Evolutionary conservation across 2,888 invertebrate genomes (phyloP).

Genomic region (Nephrotoma appendiculata): DNA sequence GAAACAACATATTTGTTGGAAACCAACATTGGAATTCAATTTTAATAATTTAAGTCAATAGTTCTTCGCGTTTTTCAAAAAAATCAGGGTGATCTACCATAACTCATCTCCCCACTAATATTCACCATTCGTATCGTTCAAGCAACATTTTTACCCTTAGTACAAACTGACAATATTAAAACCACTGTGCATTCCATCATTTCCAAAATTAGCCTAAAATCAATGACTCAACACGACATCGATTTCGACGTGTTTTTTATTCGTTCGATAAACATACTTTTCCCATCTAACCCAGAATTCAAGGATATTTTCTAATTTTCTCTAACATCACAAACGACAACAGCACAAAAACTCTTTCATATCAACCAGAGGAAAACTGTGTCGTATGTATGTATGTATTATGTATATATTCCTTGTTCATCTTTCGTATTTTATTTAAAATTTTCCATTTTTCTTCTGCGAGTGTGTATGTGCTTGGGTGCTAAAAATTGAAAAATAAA

Average conservation of each 20-base stretch:
- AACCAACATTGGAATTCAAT: too few relatives aligned
- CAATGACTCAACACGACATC: not conserved
- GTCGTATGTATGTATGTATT: not conserved
- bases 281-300: not conserved
- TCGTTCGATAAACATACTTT: not conserved
- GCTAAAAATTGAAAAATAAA: not conserved
- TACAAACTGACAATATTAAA: not conserved
- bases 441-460: not conserved
- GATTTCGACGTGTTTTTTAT: not conserved
- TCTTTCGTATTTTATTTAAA: not conserved
- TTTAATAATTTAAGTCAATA: too few relatives aligned
- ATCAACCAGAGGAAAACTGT: not conserved
- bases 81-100: too few relatives aligned
- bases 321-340: not conserved
- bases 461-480: not conserved
- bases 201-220: not conserved
- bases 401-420: not conserved
- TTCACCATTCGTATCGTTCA: too few relatives aligned
- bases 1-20: too few relatives aligned
- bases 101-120: too few relatives aligned
- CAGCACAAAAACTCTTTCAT: not conserved
- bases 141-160: too few relatives aligned
- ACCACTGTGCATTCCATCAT: not conserved
- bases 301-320: not conserved
- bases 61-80: too few relatives aligned